Conservation (phyloP, 2,888 invertebrate species). For the Melanchra persicariae region DNA sequence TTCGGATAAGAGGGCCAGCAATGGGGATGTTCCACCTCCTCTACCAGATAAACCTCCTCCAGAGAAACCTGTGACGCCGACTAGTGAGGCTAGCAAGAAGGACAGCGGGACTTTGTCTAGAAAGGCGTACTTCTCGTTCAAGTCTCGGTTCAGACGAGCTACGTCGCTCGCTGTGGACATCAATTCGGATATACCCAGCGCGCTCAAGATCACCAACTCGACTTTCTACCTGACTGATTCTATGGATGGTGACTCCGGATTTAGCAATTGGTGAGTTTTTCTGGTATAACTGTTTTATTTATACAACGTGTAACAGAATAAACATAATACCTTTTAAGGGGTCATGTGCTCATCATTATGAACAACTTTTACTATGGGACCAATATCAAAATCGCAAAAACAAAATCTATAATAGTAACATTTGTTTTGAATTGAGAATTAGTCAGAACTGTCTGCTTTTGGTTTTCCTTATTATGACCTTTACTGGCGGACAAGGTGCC, state of each 20-base stretch:
- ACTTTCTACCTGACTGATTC: conserved; percentile 94
- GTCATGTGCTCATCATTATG: too few species aligned
- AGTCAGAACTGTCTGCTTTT: neutral
- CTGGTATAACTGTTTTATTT: neutral
- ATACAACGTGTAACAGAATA: too few species aligned
- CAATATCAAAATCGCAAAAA: too few species aligned
- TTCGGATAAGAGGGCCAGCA: conserved; percentile 80
- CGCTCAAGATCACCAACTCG: conserved; percentile 91
- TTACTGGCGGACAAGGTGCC: neutral
- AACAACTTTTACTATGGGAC: too few species aligned
- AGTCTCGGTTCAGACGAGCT: conserved; percentile 92
- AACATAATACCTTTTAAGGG: too few species aligned
- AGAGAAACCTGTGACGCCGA: conserved; percentile 84
- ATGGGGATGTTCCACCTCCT: conserved; percentile 81
- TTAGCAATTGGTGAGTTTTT: conserved; percentile 87
- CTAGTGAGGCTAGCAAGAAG: conserved; percentile 80
- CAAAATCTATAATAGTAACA: neutral
- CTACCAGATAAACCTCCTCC: conserved; percentile 80
- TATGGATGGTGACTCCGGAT: conserved; percentile 92
- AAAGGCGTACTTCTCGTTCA: conserved; percentile 90
- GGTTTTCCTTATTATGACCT: neutral
- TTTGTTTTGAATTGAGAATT: neutral
- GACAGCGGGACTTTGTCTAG: conserved; percentile 85
- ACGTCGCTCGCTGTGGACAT: conserved; percentile 90
- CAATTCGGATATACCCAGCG: conserved; percentile 88